Conservation (phyloP, 2,797 vertebrate species). For the Lacerta agilis region DNA sequence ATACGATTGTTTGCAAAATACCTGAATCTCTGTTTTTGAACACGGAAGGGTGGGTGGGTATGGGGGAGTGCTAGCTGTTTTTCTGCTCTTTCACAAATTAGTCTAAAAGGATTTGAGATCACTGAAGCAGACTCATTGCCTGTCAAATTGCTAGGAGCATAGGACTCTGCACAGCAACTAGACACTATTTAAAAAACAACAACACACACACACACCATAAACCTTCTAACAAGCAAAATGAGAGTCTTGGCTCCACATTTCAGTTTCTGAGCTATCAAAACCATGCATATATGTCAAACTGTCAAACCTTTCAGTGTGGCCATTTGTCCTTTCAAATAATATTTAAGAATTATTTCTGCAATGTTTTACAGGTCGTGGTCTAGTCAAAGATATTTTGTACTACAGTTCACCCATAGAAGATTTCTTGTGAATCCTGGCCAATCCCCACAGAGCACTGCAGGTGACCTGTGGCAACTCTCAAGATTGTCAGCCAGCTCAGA, state of each 20-base stretch:
- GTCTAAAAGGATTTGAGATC: constrained; percentile 83
- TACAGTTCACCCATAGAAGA: constrained; percentile 80
- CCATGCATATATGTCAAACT: constrained; percentile 80
- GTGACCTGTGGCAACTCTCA: constrained; percentile 90
- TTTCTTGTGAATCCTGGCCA: constrained; percentile 83
- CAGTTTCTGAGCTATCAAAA: constrained; percentile 74
- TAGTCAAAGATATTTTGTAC: constrained; percentile 83
- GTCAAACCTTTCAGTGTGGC: constrained; percentile 81
- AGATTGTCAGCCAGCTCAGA: constrained; percentile 83
- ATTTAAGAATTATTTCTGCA: constrained; percentile 88
- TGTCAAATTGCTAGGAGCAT: constrained; percentile 78
- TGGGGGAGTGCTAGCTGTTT: constrained; percentile 84
- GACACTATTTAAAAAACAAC: constrained; percentile 68
- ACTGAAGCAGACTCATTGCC: constrained; percentile 81
- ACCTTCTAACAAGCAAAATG: constrained; percentile 72
- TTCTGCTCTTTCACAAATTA: constrained; percentile 89
- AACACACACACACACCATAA: neutral
- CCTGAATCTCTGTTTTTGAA: constrained; percentile 80
- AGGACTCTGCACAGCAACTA: constrained; percentile 73
- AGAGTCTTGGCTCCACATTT: constrained; percentile 64
- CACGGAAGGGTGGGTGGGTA: constrained; percentile 69
- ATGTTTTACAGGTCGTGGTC: constrained; percentile 85
- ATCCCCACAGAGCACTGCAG: constrained; percentile 79
- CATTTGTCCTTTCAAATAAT: constrained; percentile 85
- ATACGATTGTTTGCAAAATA: constrained; percentile 85